Percentiles rank a stretch among this genome's conserved stretches.
Conservation (phyloP, 2,113 vertebrate species). For the Rhagologus leucostigma region DNA sequence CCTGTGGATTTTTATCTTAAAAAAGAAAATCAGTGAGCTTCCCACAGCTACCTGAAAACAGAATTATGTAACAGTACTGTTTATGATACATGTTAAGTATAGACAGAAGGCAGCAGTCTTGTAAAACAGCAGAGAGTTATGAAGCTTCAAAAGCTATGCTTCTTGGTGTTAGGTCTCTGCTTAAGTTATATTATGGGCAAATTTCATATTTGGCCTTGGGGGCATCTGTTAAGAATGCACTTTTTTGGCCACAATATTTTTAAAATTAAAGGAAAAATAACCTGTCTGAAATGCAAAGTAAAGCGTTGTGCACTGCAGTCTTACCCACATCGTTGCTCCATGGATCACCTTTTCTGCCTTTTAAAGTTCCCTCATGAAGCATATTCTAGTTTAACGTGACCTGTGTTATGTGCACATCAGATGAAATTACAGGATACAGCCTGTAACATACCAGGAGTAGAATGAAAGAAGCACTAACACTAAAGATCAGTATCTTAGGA, state of each 20-base stretch:
- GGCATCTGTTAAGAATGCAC: background rate
- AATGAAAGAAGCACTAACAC: conserved; percentile 39
- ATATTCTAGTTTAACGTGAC: background rate
- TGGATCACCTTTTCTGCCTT: background rate
- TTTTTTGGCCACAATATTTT: background rate
- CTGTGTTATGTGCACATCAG: background rate
- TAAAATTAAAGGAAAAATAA: background rate
- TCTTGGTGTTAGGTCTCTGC: background rate
- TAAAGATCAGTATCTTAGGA: conserved; percentile 14
- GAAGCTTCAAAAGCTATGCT: background rate
- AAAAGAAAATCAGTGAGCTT: background rate
- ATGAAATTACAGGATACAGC: conserved; percentile 24
- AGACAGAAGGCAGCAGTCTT: background rate
- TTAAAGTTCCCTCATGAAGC: conserved; percentile 5
- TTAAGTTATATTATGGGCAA: background rate
- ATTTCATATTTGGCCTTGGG: background rate
- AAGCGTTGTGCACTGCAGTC: background rate
- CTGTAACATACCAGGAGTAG: background rate
- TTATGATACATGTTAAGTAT: background rate
- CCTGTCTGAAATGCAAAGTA: background rate
- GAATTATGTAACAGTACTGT: background rate
- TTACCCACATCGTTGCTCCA: background rate
- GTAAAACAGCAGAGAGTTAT: background rate
- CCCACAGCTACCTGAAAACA: background rate
- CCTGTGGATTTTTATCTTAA: background rate